phyloP scores from a whole-genome alignment of 2,113 vertebrate genomes.

The Anolis sagrei region DNA sequence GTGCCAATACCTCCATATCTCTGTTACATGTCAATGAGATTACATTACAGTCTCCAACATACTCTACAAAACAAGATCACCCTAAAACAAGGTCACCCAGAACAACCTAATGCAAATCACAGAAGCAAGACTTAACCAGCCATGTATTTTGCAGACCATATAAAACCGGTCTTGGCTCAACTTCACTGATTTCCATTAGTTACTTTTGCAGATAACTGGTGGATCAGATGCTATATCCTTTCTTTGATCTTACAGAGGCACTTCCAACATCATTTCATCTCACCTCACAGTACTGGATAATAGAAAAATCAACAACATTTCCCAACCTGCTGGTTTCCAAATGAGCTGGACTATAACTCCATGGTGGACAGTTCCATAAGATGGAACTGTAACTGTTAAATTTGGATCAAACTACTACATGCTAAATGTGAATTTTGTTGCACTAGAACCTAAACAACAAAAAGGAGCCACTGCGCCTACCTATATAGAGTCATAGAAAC shows the following conservation, averaged over 20 bases:
- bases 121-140: neutral
- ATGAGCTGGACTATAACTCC: too few species aligned
- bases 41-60: neutral
- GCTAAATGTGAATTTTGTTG: neutral
- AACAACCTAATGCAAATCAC: neutral
- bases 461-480: constrained; percentile 27
- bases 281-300: too few species aligned
- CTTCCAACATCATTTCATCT: too few species aligned
- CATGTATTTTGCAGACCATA: neutral
- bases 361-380: too few species aligned
- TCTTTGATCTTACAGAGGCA: too few species aligned
- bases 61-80: neutral
- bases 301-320: too few species aligned
- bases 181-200: neutral
- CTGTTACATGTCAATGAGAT: neutral
- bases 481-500: too few species aligned
- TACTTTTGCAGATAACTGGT: neutral
- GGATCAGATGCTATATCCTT: too few species aligned
- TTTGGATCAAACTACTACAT: too few species aligned
- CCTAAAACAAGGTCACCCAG: neutral
- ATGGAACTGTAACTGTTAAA: too few species aligned
- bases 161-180: neutral
- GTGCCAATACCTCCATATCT: neutral
- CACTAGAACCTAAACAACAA: constrained; percentile 19
- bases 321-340: too few species aligned